A percentile compares a stretch with the other conserved stretches of the same genome.
Conservation (phyloP, 2,113 vertebrate species). For the Brachyhypopomus gauderio region DNA sequence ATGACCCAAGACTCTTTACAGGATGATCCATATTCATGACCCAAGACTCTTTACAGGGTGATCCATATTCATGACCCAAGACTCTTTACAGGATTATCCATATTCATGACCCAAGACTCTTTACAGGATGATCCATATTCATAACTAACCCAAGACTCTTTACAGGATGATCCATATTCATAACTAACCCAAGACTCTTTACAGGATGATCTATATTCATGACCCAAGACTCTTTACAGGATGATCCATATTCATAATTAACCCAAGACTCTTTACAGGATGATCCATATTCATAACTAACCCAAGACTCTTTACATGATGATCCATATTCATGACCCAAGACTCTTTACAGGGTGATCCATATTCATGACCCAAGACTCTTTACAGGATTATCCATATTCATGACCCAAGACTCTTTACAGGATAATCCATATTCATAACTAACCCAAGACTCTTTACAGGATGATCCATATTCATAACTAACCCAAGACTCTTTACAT, state of each 20-base stretch:
- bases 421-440: conserved; percentile 7
- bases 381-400: conserved; percentile 1
- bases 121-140: conserved; percentile 3
- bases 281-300: conserved; percentile 16
- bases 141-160: not conserved
- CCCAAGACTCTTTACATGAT: not conserved
- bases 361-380: not conserved
- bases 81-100: not conserved
- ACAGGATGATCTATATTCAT: conserved; percentile 6
- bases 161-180: conserved; percentile 7
- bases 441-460: not conserved
- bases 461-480: conserved; percentile 5
- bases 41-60: not conserved
- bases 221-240: not conserved
- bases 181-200: not conserved
- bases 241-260: conserved; percentile 14
- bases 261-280: not conserved
- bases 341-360: not conserved
- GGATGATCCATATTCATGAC: conserved; percentile 4
- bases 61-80: conserved; percentile 15
- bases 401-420: not conserved
- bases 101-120: not conserved
- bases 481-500: not conserved
- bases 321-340: conserved; percentile 17
- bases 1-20: not conserved